Conservation (phyloP, 2,888 invertebrate species). For the Ditylenchus weischeri region DNA sequence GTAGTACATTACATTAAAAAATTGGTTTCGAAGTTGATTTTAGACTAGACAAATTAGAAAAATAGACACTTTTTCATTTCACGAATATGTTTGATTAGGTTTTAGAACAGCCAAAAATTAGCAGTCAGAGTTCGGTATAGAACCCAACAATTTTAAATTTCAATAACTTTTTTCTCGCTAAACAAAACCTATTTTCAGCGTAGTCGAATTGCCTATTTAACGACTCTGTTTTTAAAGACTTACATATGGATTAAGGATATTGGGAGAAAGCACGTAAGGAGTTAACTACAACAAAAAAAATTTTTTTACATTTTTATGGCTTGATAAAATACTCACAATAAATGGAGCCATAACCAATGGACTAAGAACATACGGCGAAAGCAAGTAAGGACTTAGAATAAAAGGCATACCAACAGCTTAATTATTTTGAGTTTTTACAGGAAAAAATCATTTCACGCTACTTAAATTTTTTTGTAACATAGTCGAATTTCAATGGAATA, state of each 20-base stretch:
- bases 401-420: conserved; percentile 36
- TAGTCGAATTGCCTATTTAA: too few species aligned
- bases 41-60: too few species aligned
- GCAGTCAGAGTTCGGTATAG: too few species aligned
- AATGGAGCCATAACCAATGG: conserved; percentile 45
- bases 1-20: too few species aligned
- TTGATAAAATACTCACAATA: conserved; percentile 26
- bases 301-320: not conserved
- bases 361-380: conserved; percentile 35
- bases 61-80: too few species aligned
- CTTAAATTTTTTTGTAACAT: not conserved
- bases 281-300: conserved; percentile 28
- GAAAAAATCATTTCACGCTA: not conserved
- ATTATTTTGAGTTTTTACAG: not conserved
- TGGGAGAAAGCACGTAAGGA: conserved; percentile 44
- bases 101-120: too few species aligned
- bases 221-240: not conserved
- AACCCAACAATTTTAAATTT: too few species aligned
- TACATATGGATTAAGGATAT: conserved; percentile 48
- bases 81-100: too few species aligned
- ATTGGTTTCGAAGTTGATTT: too few species aligned
- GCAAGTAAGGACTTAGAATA: conserved; percentile 34
- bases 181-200: too few species aligned
- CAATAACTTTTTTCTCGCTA: too few species aligned
- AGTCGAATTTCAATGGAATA: too few species aligned